Evolutionary conservation across 2,113 vertebrate species (phyloP), one percentile per base, ranked within the genome.

Genomic region (Zosterops pallidus): DNA sequence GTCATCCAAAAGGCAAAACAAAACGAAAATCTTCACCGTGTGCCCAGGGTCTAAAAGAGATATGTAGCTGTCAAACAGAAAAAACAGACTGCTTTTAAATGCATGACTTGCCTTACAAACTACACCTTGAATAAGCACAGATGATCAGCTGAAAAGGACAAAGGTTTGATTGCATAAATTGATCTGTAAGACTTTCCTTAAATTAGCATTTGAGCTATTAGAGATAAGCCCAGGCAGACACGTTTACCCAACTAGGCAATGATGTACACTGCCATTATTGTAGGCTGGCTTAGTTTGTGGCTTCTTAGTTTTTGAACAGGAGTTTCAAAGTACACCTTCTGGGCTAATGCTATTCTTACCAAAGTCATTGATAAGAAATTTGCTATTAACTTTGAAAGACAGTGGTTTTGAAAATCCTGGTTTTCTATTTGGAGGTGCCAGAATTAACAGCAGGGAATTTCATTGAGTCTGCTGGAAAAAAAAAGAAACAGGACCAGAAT

Each of bases 141-240:
- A 21, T 64, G 62, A 56, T 35, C 21, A 63, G 29, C 31, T 31
- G 57, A 8, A 71, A 68, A 88, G 71, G 75, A n/a, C 86, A 63
- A 92, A 95, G 81, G 78, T 78, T 89, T 39, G 39, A 46, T 86
- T 91, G 62, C 47, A 35, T 70, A 29, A 86, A 35, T 26, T 19
- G 62, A 4, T 83, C 67, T 50, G 24, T 76, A 71, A 77, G 12
- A 15, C 37, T 53, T 28, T 75, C 44, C 29, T 81, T 23, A 78
- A 63, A 79, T 44, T 71, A 87, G 47, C 72, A 29, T 79, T 87
- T 50, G 41, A 55, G 16, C 53, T 64, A 6, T 11, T 56, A 1
- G 6, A 62, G 68, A 81, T 63, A 93, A 88, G 37, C 2, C 2
- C n/a, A 44, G 46, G 14, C 56, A 89, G 47, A 69, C 1, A 0